phyloP scores from a whole-genome alignment of 2,888 invertebrate species.

The Caenorhabditis sp. region DNA sequence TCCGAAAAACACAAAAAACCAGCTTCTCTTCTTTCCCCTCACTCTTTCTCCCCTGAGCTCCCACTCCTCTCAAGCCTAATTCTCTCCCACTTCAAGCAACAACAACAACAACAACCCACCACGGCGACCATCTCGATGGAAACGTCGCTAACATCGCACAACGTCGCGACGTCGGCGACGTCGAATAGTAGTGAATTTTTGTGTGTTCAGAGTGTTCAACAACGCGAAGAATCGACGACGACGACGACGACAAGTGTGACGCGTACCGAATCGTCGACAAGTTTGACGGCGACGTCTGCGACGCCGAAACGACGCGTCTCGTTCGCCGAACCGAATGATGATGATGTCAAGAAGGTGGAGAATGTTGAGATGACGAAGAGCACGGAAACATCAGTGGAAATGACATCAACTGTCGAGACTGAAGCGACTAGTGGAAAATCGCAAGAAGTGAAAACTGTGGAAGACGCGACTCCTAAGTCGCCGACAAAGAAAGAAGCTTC shows the following conservation, averaged over 20 bases:
- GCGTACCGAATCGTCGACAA: not conserved
- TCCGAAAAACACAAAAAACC: not conserved
- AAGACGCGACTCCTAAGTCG: conserved; percentile 11
- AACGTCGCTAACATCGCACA: conserved; percentile 23
- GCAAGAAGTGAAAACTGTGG: too few species aligned
- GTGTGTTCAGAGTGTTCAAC: too few species aligned
- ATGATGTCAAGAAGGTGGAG: conserved; percentile 21
- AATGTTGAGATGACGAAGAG: too few species aligned
- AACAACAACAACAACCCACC: not conserved
- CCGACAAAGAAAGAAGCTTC: conserved; percentile 5
- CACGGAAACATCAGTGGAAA: not conserved
- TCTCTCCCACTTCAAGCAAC: not conserved
- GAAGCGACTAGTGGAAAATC: not conserved
- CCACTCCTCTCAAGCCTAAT: not conserved
- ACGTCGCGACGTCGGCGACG: conserved; percentile 16
- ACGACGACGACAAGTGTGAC: conserved; percentile 9
- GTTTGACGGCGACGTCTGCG: not conserved
- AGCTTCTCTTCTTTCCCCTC: not conserved
- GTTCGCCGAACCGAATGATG: conserved; percentile 22
- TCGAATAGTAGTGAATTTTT: too few species aligned
- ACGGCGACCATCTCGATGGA: conserved; percentile 29
- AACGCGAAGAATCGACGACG: conserved; percentile 1
- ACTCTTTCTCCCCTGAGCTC: not conserved
- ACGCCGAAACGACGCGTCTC: conserved; percentile 29
- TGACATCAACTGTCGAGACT: too few species aligned